A percentile compares a stretch with the other conserved stretches of the same genome.
These are phyloP conservation scores for Tupiocoris notatus DNA, from an alignment of 2,888 invertebrate genomes.

Conservation along the genomic window DNA sequence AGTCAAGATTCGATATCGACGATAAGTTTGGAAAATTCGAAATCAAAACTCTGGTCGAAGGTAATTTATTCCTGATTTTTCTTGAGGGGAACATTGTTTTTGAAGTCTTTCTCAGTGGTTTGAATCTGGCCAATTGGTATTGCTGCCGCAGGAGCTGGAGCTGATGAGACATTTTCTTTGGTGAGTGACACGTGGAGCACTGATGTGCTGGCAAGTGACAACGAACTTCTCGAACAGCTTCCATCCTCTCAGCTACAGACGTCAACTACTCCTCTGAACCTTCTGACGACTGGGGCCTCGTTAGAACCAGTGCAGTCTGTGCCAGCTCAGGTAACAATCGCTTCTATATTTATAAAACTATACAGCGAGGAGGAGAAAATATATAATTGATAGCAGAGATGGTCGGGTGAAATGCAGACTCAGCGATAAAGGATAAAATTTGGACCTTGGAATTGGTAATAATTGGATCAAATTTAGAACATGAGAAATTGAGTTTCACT, in stretches of 20 bases:
- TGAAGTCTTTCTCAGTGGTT: too few relatives aligned
- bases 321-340: neutral
- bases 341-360: too few relatives aligned
- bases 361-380: too few relatives aligned
- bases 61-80: conserved; percentile 52
- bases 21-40: conserved; percentile 99
- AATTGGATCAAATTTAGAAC: too few relatives aligned
- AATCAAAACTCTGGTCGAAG: conserved; percentile 69
- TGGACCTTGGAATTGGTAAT: too few relatives aligned
- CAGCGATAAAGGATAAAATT: too few relatives aligned
- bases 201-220: conserved; percentile 94
- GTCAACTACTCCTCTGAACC: neutral
- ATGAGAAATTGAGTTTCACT: too few relatives aligned
- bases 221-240: conserved; percentile 83
- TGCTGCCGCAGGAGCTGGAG: conserved; percentile 57
- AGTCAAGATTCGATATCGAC: conserved; percentile 91
- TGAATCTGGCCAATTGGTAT: neutral
- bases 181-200: conserved; percentile 99
- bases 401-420: too few relatives aligned
- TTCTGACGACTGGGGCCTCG: neutral
- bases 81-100: too few relatives aligned
- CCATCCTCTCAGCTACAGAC: conserved; percentile 18
- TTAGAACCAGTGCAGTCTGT: conserved; percentile 5
- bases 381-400: too few relatives aligned
- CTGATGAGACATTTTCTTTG: conserved; percentile 93